A percentile compares a stretch with the other conserved stretches of the same genome.
These are phyloP conservation scores for Lithophane socia DNA, from an alignment of 2,888 invertebrate species.

Conservation along the genomic window DNA sequence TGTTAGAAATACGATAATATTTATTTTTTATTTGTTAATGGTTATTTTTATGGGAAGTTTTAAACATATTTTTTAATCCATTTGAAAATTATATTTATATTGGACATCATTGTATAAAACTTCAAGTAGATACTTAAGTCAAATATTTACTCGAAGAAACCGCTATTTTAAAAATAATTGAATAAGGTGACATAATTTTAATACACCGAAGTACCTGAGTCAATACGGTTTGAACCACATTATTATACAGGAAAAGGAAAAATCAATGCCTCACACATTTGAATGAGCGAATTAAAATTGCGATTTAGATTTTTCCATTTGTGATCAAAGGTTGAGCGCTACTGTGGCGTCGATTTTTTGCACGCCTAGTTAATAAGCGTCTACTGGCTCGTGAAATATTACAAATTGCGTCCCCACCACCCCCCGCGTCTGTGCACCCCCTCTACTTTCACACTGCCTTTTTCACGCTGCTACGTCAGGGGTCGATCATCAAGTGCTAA, in stretches of 20 bases:
- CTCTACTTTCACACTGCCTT: conserved; percentile 82
- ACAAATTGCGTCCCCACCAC: conserved; percentile 87
- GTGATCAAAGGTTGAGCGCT: conserved; percentile 72
- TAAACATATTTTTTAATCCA: not conserved
- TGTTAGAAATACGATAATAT: not conserved
- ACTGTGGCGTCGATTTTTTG: conserved; percentile 86
- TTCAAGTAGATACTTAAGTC: not conserved
- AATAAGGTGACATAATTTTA: not conserved
- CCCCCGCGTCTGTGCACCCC: conserved; percentile 70
- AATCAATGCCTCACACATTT: conserved; percentile 5
- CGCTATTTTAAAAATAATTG: not conserved
- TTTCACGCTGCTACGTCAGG: conserved; percentile 80
- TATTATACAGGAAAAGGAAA: not conserved
- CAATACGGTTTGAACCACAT: not conserved
- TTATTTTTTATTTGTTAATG: not conserved
- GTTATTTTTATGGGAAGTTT: not conserved
- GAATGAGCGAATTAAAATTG: conserved; percentile 42
- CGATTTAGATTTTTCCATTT: conserved; percentile 44
- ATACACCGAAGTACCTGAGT: not conserved
- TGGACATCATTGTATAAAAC: not conserved
- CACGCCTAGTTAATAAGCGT: conserved; percentile 90
- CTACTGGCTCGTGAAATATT: conserved; percentile 91
- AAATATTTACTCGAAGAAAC: not conserved
- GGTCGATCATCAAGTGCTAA: conserved; percentile 82
- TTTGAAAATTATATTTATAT: not conserved